Base-by-base conservation (phyloP, 2,113 vertebrate species). In the Engystomops pustulosus region DNA sequence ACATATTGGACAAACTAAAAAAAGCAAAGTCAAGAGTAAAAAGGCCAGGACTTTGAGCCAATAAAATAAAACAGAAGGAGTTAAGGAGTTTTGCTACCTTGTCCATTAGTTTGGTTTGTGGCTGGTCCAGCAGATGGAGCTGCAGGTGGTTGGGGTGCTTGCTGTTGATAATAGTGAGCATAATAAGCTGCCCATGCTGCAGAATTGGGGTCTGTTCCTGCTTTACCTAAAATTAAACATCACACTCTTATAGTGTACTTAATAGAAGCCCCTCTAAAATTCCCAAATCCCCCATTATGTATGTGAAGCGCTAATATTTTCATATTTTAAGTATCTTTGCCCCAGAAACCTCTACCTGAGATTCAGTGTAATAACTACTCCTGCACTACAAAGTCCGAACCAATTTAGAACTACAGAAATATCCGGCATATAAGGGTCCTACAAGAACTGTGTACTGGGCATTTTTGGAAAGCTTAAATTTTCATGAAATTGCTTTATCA, bases 161-260 rank as follows among this genome's bases (percentile, higher is more conserved):
- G 98, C 88, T 99, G 98, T 85, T 98, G 97, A 55, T 99, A 95
- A 87, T 99, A 99, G 90, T 99, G 98, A 88, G 98, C 96, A 81
- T 99, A 99, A 87, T 99, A 99, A 6, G 98, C 98, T 84, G 98
- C 98, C 98, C 98, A 99, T 0, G 98, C 98, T 65, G 98, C 98
- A 49, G 98, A 98, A 85, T 99, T 99, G 80, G 98, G 98, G 85
- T 99, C 98, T 0, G 97, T 95, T 82, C 96, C 97, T 86, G 97
- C 96, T 91, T 99, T 99, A 90, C 96, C 98, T 99, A 90, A 1
- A 92, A 85, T 34, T 88, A 88, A 89, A 86, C 53, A 81, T 44
- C 80, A 78, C 20, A 45, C 68, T 85, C 20, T 68, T 68, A 71
- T 34, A 78, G 45, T 30, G 30, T 51, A 68, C 53, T 81, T 84